Evolutionary conservation across 2,113 vertebrate genomes (phyloP), one percentile per base, ranked within the genome.

Genomic region (Cheilinus undulatus): DNA sequence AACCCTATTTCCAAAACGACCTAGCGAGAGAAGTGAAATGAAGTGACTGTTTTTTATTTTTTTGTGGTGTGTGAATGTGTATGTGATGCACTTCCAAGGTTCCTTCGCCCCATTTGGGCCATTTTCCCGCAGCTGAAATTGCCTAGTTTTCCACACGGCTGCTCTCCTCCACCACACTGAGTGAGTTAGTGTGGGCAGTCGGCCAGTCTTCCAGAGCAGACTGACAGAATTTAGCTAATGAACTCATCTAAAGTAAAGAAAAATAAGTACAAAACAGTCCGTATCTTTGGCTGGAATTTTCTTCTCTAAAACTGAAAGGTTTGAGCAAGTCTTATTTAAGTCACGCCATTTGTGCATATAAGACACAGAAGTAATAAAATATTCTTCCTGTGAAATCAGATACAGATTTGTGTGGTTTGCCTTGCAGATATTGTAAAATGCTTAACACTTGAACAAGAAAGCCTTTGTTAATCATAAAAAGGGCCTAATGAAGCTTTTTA

Each of bases 111-210:
- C 66, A 67, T 87, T 88, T 86, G 30, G 73, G 50, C 65, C 59
- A 63, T 85, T 87, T 88, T 85, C 80, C 82, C 73, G 70, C 53
- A 77, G 67, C 81, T 80, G 81, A 88, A 90, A 90, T 88, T 89
- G 85, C 64, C 81, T 89, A 51, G 82, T 92, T 92, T 93, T 91
- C 86, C 86, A 86, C 90, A 74, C 76, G 83, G 80, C 71, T 78
- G 73, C 83, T 61, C 80, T 32, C 66, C 73, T 71, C 45, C 77
- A 86, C 63, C 82, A 51, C 60, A 64, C 52, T 12, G 61, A 71
- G 65, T 38, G 61, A 74, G 56, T 72, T 62, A 20, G 64, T 32
- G 76, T 48, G 69, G 56, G 60, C 65, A 73, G 52, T 32, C 4
- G 50, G 59, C 30, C 58, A 75, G 54, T 78, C 17, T 38, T 64